Evolutionary conservation across 2,797 vertebrate genomes (phyloP).

Genomic region (Lithobates sylvaticus): DNA sequence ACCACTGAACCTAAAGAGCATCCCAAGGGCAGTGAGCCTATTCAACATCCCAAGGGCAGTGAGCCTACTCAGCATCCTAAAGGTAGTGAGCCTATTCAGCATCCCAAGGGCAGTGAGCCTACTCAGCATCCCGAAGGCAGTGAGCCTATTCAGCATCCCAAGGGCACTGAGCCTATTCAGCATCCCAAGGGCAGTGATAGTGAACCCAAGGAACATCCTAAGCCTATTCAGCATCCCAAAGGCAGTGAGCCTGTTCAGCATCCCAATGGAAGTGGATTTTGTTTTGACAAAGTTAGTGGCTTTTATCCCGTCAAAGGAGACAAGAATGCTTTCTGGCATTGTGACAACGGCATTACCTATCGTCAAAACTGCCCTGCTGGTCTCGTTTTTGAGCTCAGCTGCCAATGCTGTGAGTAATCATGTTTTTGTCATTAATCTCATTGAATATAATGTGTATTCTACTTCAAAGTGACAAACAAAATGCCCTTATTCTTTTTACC

Average conservation of each 20-base stretch:
- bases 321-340: conserved; percentile 75
- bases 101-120: not conserved
- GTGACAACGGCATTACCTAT: conserved; percentile 66
- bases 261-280: conserved; percentile 68
- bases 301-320: conserved; percentile 71
- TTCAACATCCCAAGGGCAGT: no score
- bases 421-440: no score
- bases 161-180: not conserved
- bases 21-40: no score
- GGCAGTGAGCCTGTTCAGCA: not conserved
- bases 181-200: not conserved
- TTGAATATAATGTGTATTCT: no score
- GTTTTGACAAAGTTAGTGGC: conserved; percentile 73
- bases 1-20: not conserved
- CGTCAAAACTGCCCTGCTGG: conserved; percentile 63
- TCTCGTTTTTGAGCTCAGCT: conserved; percentile 76
- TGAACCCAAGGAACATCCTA: not conserved
- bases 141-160: not conserved
- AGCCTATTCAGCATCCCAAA: not conserved
- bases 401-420: conserved; percentile 75
- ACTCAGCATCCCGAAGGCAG: not conserved
- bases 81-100: not conserved
- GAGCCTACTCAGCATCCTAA: no score
- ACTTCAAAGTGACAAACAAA: no score
- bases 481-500: no score